Base-by-base conservation (phyloP, 2,113 vertebrate species). In the Nannobrachium achirus region DNA sequence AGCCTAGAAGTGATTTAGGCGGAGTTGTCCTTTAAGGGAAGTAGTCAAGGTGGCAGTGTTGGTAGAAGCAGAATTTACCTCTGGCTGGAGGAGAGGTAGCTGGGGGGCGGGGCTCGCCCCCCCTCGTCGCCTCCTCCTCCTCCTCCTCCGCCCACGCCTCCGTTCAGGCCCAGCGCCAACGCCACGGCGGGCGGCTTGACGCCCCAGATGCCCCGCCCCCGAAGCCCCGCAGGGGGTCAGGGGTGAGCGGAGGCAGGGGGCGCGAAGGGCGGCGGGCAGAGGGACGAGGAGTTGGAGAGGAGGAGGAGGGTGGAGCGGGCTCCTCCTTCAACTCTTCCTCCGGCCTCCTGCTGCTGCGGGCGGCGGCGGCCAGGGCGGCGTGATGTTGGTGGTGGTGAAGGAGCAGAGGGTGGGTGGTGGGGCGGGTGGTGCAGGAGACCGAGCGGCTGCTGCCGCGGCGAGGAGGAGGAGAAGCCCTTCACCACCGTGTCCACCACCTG, bases 401-500 rank as follows among this genome's bases (percentile, higher is more conserved):
- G 25, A 33, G 25, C 25, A 33, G 25, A 0, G 25, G 25, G 25
- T 94, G 89, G 96, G 86, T 91, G 94, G 89, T 78, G 95, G 97
- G 61, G n/a, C n/a, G n/a, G n/a, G 25, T 33, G 25, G 94, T 71
- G 55, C 25, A 95, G 91, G 95, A 94, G 92, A 91, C 92, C 90
- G 94, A 25, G 92, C 92, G 94, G 93, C 86, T 86, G 90, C 86
- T 94, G 89, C 92, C 96, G 86, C 91, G 94, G 89, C 78, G 95
- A 97, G 61, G 25, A 33, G 79, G 95, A 97, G 61, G 96, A 94
- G 80, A 99, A 99, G 71, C 98, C 97, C 80, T 98, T 99, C 69
- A 99, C 97, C 71, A 99, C 98, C 0, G 96, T 98, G 93, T 99
- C 98, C 51, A 99, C 98, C 0, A 99, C 97, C 78, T 98, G 98